phyloP scores from a whole-genome alignment of 2,888 invertebrate genomes.

The Arrhopalites spinosus region DNA sequence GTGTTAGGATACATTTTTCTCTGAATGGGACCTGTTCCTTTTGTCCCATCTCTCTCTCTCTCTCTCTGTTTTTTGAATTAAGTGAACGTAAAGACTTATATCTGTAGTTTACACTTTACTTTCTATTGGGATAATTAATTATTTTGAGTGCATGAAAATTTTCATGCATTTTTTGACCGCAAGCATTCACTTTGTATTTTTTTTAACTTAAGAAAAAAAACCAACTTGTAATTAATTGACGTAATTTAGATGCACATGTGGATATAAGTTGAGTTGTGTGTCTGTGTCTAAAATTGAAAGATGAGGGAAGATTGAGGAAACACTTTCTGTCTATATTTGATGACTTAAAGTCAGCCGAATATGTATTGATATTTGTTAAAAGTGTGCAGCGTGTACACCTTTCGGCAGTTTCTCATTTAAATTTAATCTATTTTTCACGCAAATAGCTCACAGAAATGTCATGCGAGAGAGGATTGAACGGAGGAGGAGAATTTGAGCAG shows the following conservation, averaged over 20 bases:
- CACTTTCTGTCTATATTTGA: not conserved
- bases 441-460: not conserved
- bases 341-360: not conserved
- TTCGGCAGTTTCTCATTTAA: constrained; percentile 6
- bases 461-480: too few relatives aligned
- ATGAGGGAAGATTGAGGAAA: not conserved
- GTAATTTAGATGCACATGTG: not conserved
- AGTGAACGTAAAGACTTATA: too few relatives aligned
- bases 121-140: constrained; percentile 11
- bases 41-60: not conserved
- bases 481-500: too few relatives aligned
- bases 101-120: not conserved
- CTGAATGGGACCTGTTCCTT: too few relatives aligned
- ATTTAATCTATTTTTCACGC: constrained; percentile 20
- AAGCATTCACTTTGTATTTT: constrained; percentile 2
- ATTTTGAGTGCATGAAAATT: constrained; percentile 12
- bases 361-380: not conserved
- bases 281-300: not conserved
- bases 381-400: not conserved
- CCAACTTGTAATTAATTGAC: constrained; percentile 1
- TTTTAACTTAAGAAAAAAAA: not conserved
- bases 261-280: constrained; percentile 2
- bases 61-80: too few relatives aligned
- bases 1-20: too few relatives aligned
- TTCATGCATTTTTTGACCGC: constrained; percentile 9